A percentile compares a stretch with the other conserved stretches of the same genome.
phyloP scores from a whole-genome alignment of 2,797 vertebrate species.

The Dermochelys coriacea region DNA sequence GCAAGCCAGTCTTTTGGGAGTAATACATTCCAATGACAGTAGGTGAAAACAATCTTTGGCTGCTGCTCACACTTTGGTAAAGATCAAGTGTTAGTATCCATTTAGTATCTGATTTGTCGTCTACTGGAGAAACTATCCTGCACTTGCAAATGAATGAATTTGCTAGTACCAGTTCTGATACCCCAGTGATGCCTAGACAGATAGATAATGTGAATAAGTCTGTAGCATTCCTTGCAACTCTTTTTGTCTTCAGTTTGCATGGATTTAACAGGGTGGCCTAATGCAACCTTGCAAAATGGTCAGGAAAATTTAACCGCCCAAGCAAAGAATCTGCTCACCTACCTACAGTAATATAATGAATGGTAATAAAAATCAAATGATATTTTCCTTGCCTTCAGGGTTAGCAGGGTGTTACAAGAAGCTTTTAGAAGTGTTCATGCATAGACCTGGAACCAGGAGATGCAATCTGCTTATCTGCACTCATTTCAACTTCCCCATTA shows the following conservation, averaged over 20 bases:
- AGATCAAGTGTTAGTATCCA: neutral
- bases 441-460: neutral
- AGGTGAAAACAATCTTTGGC: neutral
- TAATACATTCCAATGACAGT: neutral
- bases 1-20: constrained; percentile 10
- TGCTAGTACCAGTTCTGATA: neutral
- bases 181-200: neutral
- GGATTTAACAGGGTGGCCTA: neutral
- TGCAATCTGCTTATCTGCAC: neutral
- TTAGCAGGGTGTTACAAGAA: neutral
- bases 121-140: neutral
- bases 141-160: neutral
- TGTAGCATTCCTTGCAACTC: neutral
- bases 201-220: neutral
- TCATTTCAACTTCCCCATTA: neutral
- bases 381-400: neutral
- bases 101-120: neutral
- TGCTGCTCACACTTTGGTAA: neutral
- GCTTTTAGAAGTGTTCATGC: neutral
- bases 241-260: neutral
- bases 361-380: neutral
- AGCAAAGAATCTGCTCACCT: neutral
- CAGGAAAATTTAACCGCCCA: neutral
- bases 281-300: neutral
- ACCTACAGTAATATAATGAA: neutral